A percentile compares a stretch with the other conserved stretches of the same genome.
Evolutionary conservation across 2,113 vertebrate genomes (phyloP).

Genomic region (Apteryx owenii): DNA sequence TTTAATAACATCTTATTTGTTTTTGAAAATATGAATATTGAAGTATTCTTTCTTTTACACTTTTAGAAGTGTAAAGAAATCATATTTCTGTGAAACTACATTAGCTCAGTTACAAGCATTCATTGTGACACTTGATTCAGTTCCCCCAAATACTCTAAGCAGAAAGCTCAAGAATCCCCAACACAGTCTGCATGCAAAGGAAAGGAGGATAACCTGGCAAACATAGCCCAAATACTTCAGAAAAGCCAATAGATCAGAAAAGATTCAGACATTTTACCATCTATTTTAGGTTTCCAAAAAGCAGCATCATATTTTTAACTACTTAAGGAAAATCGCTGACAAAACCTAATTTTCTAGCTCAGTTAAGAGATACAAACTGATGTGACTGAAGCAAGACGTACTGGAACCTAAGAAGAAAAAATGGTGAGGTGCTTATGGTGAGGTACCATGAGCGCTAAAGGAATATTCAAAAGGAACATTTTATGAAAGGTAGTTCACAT

Average conservation of each 20-base stretch:
- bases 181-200: not conserved
- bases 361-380: not conserved
- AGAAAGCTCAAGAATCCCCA: not conserved
- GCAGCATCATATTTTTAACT: not conserved
- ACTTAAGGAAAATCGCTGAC: not conserved
- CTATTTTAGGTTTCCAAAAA: not conserved
- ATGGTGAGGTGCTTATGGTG: not conserved
- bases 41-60: not conserved
- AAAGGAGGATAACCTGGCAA: not conserved
- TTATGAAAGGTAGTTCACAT: not conserved
- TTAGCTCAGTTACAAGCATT: not conserved
- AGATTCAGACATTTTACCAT: not conserved
- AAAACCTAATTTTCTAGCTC: not conserved
- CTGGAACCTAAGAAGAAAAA: not conserved
- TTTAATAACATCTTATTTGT: not conserved
- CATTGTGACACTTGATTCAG: not conserved
- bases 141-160: not conserved
- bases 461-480: accelerated
- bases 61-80: not conserved
- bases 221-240: accelerated
- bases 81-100: not conserved
- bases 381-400: not conserved
- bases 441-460: not conserved
- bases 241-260: not conserved
- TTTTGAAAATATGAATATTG: not conserved